Percentiles rank a stretch among this genome's conserved stretches.
These are phyloP conservation scores for Anagrus nilaparvatae DNA, from an alignment of 1,140 invertebrate genomes.

Conservation along the genomic window DNA sequence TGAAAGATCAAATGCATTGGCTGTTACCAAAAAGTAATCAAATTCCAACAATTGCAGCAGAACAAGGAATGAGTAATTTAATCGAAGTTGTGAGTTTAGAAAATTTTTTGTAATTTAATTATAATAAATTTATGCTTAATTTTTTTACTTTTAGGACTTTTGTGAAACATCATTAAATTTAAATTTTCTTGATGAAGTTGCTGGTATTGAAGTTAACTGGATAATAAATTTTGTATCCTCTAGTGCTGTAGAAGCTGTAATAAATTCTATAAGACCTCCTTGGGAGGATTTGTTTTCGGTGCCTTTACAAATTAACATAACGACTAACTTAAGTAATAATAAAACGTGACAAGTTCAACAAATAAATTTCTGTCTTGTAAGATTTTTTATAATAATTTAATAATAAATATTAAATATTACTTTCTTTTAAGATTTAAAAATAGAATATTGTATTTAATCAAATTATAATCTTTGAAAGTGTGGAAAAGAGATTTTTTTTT, in stretches of 20 bases:
- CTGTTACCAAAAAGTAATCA: conserved; percentile 24
- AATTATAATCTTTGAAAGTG: too few relatives aligned
- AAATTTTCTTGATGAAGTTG: conserved; percentile 34
- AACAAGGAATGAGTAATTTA: conserved; percentile 44
- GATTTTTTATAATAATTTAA: too few relatives aligned
- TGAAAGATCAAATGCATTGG: conserved; percentile 39
- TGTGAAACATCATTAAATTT: conserved; percentile 22
- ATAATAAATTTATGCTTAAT: not conserved
- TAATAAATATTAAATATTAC: too few relatives aligned
- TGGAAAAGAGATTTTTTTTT: too few relatives aligned
- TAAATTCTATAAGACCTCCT: conserved; percentile 34
- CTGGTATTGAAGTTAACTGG: conserved; percentile 32
- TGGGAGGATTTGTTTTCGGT: conserved; percentile 41
- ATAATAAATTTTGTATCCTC: conserved; percentile 28
- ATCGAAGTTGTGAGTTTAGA: conserved; percentile 42
- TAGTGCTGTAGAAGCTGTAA: conserved; percentile 30
- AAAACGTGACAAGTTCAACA: conserved; percentile 6
- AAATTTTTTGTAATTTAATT: not conserved
- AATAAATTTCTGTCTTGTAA: too few relatives aligned
- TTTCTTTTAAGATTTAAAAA: too few relatives aligned
- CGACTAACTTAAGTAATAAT: conserved; percentile 11
- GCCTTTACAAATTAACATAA: conserved; percentile 31
- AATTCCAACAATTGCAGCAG: conserved; percentile 24
- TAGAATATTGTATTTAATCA: too few relatives aligned
- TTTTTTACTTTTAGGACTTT: conserved; percentile 23